These are phyloP conservation scores for Coptodon bakossiorum DNA, from an alignment of 2,113 vertebrate genomes.

Conservation along the genomic window DNA sequence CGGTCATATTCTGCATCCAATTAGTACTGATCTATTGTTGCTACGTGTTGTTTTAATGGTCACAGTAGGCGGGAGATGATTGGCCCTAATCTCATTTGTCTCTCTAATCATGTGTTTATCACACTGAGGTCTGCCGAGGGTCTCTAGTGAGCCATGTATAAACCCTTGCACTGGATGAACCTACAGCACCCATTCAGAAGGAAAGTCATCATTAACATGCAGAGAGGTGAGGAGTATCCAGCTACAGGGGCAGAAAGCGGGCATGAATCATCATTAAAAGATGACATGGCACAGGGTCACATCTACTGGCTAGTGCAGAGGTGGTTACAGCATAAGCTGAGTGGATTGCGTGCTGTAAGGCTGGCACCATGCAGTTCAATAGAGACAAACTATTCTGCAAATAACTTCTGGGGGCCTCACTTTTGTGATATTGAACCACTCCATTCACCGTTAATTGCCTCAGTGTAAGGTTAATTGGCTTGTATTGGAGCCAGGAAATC, in stretches of 20 bases:
- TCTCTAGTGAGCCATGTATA: slow-evolving; percentile 73
- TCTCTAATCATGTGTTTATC: slow-evolving; percentile 90
- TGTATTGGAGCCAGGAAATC: slow-evolving; percentile 64
- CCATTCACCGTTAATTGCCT: slow-evolving; percentile 67
- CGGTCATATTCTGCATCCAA: slow-evolving; percentile 85
- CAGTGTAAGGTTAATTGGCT: slow-evolving; percentile 72
- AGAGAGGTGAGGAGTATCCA: slow-evolving; percentile 27
- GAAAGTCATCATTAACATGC: slow-evolving; percentile 55
- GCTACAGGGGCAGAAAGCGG: slow-evolving; percentile 26
- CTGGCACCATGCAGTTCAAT: slow-evolving; percentile 22
- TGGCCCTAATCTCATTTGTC: slow-evolving; percentile 83
- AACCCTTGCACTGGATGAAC: slow-evolving; percentile 43
- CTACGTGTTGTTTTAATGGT: slow-evolving; percentile 81
- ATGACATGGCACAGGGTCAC: slow-evolving; percentile 36
- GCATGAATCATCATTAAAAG: slow-evolving; percentile 62
- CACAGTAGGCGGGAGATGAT: slow-evolving; percentile 84
- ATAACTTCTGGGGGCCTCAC: slow-evolving; percentile 48
- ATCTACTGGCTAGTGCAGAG: slow-evolving; percentile 5
- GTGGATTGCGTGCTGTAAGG: neutral
- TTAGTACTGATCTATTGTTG: slow-evolving; percentile 88
- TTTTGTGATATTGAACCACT: slow-evolving; percentile 63
- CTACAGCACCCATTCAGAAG: neutral
- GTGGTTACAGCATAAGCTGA: neutral
- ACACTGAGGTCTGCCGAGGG: slow-evolving; percentile 62
- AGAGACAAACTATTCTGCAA: slow-evolving; percentile 53